Evolutionary conservation across 1,140 invertebrate genomes (phyloP).

Genomic region (Neomicropteryx cornuta): DNA sequence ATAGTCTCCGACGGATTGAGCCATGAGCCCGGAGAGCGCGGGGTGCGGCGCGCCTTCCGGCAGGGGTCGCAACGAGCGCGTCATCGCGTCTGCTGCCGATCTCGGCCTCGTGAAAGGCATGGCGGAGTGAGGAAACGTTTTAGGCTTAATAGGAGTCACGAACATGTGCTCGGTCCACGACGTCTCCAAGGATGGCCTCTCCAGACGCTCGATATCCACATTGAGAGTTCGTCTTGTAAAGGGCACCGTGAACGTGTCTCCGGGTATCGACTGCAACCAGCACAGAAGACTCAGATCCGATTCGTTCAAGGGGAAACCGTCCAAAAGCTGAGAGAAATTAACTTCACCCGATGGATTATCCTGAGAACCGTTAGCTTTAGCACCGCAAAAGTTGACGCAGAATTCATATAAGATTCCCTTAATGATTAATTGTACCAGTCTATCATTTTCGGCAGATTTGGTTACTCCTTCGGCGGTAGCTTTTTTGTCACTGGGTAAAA

Average conservation of each 20-base stretch:
- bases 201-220: constrained; percentile 79
- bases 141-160: constrained; percentile 90
- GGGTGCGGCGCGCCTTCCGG: constrained; percentile 59
- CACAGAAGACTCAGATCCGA: constrained; percentile 86
- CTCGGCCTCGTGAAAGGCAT: constrained; percentile 80
- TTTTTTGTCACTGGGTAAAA: constrained; percentile 70
- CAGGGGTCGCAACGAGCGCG: constrained; percentile 75
- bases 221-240: constrained; percentile 89
- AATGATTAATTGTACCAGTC: constrained; percentile 86
- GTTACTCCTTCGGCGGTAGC: constrained; percentile 34
- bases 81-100: constrained; percentile 86
- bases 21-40: constrained; percentile 41
- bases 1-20: constrained; percentile 57
- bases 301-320: constrained; percentile 71
- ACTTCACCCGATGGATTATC: constrained; percentile 53
- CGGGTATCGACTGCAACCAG: constrained; percentile 87
- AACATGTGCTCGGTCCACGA: constrained; percentile 97
- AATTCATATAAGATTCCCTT: constrained; percentile 93
- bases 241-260: constrained; percentile 82
- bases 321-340: constrained; percentile 63
- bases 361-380: constrained; percentile 69
- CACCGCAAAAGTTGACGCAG: constrained; percentile 92
- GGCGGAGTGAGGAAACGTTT: constrained; percentile 86
- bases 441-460: constrained; percentile 66
- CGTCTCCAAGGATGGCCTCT: constrained; percentile 81